phyloP scores from a whole-genome alignment of 2,113 vertebrate genomes.

The Equus przewalskii region DNA sequence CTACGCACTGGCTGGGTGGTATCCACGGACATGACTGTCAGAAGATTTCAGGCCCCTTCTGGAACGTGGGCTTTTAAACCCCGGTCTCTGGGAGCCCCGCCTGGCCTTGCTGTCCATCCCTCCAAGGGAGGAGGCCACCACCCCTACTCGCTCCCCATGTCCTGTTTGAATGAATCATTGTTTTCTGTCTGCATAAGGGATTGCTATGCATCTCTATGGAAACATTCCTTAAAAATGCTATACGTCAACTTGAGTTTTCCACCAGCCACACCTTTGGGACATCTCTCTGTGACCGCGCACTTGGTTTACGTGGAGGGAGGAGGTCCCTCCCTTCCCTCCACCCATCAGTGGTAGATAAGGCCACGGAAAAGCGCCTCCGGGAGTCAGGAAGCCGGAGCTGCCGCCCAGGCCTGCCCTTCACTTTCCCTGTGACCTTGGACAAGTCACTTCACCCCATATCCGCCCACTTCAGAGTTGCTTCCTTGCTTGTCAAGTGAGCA shows the following conservation, averaged over 20 bases:
- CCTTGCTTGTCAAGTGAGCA: neutral
- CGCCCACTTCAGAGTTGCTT: neutral
- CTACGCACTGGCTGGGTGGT: fast-evolving
- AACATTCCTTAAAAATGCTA: slow-evolving; percentile 58
- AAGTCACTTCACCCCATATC: neutral
- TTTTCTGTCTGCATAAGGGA: slow-evolving; percentile 55
- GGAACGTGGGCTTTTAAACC: neutral
- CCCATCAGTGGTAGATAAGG: neutral
- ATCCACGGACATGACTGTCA: fast-evolving
- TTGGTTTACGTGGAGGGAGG: neutral
- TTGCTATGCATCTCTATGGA: slow-evolving; percentile 74
- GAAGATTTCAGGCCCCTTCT: neutral
- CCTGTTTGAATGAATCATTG: slow-evolving; percentile 35
- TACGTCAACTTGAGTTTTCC: slow-evolving; percentile 58
- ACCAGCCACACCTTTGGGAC: neutral
- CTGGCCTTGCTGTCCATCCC: neutral
- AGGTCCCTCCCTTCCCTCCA: neutral
- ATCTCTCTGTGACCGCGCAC: neutral
- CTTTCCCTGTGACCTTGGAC: neutral
- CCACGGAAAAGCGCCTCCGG: neutral
- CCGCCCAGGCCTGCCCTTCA: neutral
- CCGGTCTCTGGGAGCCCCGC: fast-evolving
- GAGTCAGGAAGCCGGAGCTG: slow-evolving; percentile 18
- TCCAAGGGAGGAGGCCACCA: neutral
- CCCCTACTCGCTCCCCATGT: fast-evolving